A percentile compares a stretch with the other conserved stretches of the same genome.
These are phyloP conservation scores for Scaeva pyrastri DNA, from an alignment of 2,888 invertebrate species.

Conservation along the genomic window DNA sequence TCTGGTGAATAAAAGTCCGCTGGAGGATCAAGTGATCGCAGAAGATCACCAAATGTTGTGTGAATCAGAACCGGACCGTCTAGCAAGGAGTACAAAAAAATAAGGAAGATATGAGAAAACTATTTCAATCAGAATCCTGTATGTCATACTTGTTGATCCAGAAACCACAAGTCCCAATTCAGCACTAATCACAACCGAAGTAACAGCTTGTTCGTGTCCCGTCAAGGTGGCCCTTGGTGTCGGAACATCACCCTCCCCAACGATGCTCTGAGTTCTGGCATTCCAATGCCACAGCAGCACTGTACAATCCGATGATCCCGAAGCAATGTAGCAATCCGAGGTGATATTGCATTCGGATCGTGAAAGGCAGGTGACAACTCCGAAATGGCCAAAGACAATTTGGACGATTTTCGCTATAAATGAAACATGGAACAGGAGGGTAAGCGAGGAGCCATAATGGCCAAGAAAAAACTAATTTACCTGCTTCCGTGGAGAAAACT, in stretches of 20 bases:
- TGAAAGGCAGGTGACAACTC: conserved; percentile 98
- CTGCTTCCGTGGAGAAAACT: conserved; percentile 98
- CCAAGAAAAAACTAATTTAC: conserved; percentile 86
- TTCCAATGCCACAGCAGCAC: conserved; percentile 99
- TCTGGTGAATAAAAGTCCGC: conserved; percentile 90
- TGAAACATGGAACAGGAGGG: conserved; percentile 77
- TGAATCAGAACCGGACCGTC: conserved; percentile 98
- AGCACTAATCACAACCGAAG: conserved; percentile 97
- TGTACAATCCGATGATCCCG: conserved; percentile 99
- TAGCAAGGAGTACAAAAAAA: conserved; percentile 80
- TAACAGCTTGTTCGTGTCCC: conserved; percentile 98
- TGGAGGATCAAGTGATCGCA: conserved; percentile 95
- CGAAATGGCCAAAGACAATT: conserved; percentile 99
- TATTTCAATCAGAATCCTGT: background rate
- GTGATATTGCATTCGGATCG: conserved; percentile 99
- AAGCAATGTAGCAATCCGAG: conserved; percentile 99
- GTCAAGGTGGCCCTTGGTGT: conserved; percentile 98
- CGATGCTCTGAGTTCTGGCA: conserved; percentile 97
- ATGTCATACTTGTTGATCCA: conserved; percentile 89
- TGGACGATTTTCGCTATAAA: conserved; percentile 99
- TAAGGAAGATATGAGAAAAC: background rate
- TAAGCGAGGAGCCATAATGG: background rate
- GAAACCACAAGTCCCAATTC: conserved; percentile 99
- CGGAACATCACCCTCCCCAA: conserved; percentile 97
- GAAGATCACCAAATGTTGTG: conserved; percentile 98